Base-by-base conservation (phyloP, 2,888 invertebrate species). In the Aporophyla nigra region DNA sequence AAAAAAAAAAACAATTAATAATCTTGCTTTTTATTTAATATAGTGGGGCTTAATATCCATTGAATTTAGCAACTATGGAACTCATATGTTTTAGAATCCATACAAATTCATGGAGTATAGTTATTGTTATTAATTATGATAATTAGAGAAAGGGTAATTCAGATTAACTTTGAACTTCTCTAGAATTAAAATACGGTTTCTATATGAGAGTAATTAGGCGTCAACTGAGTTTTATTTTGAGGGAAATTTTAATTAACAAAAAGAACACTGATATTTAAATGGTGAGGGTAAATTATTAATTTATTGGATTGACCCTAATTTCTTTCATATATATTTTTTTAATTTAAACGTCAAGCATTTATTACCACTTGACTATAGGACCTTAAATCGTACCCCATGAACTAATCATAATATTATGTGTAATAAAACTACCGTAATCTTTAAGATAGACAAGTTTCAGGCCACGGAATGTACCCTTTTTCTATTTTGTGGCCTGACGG, bases 41-140 rank as follows among this genome's bases (percentile, higher is more conserved):
- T 85, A 85, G 75, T 79, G 83, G 88, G 86, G 80, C 74, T 74
- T 84, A 87, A 82, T 84, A 89, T 93, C 94, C 94, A 92, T 91
- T 90, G 93, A 94, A 95, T 89, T 95, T 94, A 93, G 80, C 83
- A 71, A 77, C 88, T 91, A 94, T 94, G 95, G 95, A 94, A 87
- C 89, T 88, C 81, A 87, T 95, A 95, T 96, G 96, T 96, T 96
- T 94, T 91, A 88, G 83, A 79, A 89, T 90, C 91, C 90, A 87
- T 90, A 87, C 77, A 83, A 87, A 87, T 91, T 91, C 91, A 58
- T 90, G 90, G 91, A 89, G 56, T 80, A 82, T 69, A 74, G 33
- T 78, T 71, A 79, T 65, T 83, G 49, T 83, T 79, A 68, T 53
- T 54, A 69, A 83, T 82, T 62, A 67, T 76, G 53, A 65, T 66